Evolutionary conservation across 2,113 vertebrate species (phyloP), one percentile per base, ranked within the genome.

Genomic region (Bagarius yarrelli): DNA sequence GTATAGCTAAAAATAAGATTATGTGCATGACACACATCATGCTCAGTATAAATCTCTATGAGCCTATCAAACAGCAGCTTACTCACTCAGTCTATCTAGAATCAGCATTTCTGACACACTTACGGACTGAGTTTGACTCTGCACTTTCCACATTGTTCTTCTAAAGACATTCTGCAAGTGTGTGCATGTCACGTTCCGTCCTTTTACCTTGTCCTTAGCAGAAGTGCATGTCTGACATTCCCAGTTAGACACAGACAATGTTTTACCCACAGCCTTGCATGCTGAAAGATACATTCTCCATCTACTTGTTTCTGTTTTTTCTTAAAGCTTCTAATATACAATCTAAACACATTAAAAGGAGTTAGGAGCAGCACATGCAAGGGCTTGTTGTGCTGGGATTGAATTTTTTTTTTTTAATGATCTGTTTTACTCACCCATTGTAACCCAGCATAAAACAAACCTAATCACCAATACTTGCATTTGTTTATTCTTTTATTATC

Each of bases 341-440:
- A 80, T 61, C 27, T 59, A 11, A 55, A n/a, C 30, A n/a, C 47
- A 56, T 78, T 25, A 80, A 27, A 70, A 34, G 64, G 44, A 2
- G 21, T 61, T 50, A 4, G 36, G 15, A 79, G 2, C 52, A 32
- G 57, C 40, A 74, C 87, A 61, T 84, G 88, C 74, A 25, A 64
- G 18, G 78, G 34, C 89, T 75, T 88, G 89, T 63, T 63, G 36
- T 40, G n/a, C 70, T 83, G 12, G 76, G 40, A 67, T 80, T 16
- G 34, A 16, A 40, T 12, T n/a, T 44, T 40, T 23, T 14, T 14
- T 23, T 9, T 40, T 23, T 13, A 78, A 73, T 53, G 32, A 83
- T 74, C 66, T 25, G 32, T 72, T 56, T 72, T n/a, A 67, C 8
- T 84, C 44, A 50, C 19, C 52, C 40, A 61, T 47, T 23, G 56